phyloP scores from a whole-genome alignment of 2,797 vertebrate species.

The Syndactyla subalaris region DNA sequence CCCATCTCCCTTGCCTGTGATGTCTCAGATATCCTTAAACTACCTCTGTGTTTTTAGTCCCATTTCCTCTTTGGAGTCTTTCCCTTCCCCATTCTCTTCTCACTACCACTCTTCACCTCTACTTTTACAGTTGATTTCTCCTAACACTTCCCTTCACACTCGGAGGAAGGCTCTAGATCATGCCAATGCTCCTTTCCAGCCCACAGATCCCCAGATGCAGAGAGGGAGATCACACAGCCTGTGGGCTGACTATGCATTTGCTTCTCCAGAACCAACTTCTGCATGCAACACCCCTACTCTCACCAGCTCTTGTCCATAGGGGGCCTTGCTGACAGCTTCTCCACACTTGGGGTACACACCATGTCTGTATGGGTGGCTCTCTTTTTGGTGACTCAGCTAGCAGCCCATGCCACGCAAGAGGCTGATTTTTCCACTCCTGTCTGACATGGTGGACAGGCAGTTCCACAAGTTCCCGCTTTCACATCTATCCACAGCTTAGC shows the following conservation, averaged over 20 bases:
- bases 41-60: background rate
- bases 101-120: slow-evolving; percentile 15
- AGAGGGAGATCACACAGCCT: background rate
- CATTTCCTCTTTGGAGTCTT: slow-evolving; percentile 17
- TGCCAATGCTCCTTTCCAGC: slow-evolving; percentile 20
- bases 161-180: background rate
- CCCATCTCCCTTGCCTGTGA: background rate
- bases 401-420: accelerated
- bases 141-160: background rate
- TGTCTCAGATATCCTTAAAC: background rate
- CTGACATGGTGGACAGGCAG: background rate
- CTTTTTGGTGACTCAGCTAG: background rate
- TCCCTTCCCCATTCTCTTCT: background rate
- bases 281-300: background rate
- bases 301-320: background rate
- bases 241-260: background rate
- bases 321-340: background rate
- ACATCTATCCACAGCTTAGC: background rate
- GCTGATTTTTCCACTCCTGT: background rate
- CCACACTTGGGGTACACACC: accelerated
- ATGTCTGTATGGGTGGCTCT: accelerated
- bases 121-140: slow-evolving; percentile 10
- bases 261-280: background rate
- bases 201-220: background rate
- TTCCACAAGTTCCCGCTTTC: background rate